Evolutionary conservation across 2,797 vertebrate genomes (phyloP).

Genomic region (Xenops minutus): DNA sequence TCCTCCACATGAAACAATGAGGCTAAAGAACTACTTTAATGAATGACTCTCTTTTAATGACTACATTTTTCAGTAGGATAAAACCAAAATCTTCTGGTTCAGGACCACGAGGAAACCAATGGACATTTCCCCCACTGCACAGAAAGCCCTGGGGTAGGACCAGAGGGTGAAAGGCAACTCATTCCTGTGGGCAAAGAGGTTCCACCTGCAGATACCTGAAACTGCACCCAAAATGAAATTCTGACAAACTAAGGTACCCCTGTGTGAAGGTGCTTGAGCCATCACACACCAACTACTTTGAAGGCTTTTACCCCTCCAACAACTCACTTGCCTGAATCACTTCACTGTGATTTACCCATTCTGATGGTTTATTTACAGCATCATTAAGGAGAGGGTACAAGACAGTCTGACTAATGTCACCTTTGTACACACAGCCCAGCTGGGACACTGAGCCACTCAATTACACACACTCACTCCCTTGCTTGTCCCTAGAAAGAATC

Average conservation of each 20-base stretch:
- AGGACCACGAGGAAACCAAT: neutral
- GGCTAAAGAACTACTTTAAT: neutral
- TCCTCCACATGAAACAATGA: neutral
- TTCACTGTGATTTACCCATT: neutral
- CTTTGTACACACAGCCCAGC: neutral
- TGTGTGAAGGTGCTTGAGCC: neutral
- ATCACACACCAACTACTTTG: neutral
- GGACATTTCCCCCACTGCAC: neutral
- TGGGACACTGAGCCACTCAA: neutral
- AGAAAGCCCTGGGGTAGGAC: neutral
- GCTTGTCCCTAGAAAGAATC: slow-evolving; percentile 19
- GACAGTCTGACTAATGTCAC: neutral
- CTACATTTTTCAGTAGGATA: neutral
- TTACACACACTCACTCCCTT: neutral
- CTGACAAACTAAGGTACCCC: neutral
- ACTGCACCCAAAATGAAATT: neutral
- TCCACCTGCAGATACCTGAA: neutral
- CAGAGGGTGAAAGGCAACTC: neutral
- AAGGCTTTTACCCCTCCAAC: neutral
- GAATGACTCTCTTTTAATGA: neutral
- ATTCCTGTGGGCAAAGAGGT: neutral
- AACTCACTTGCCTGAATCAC: neutral
- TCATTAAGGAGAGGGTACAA: neutral
- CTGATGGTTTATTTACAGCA: neutral
- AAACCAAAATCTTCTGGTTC: neutral